Base-by-base conservation (phyloP, 2,113 vertebrate species). In the Microtus pennsylvanicus region DNA sequence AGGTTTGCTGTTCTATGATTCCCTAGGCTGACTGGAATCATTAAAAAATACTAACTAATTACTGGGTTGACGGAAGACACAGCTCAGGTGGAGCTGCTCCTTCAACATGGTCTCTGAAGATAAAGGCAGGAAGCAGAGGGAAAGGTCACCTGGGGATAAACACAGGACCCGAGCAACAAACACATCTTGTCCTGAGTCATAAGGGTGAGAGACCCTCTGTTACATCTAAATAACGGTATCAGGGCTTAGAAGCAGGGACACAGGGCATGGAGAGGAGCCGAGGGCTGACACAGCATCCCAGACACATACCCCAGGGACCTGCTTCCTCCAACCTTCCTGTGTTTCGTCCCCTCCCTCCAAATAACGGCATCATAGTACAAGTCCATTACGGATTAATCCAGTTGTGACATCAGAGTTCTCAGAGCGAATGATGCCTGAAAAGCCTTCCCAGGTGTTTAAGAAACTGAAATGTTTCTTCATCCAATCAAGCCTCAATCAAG, bases 31-130 rank as follows among this genome's bases (percentile, higher is more conserved):
- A 55, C 19, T 47, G 19, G 74, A 38, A 87, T 21, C 13, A 8
- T 17, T 70, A 16, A 74, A 9, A 95, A 87, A 75, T 88, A 89
- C 90, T 35, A 65, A 89, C 90, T 35, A 65, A 87, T 26, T 55
- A 13, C 28, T 85, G 67, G 9, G 72, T 22, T 33, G 70, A 93
- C 5, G 89, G 67, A 95, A 77, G 50, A 67, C 19, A 24, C 2
- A 67, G 70, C 30, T 14, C 47, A 85, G 17, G 45, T 30, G 58
- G 1, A 91, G 38, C 24, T 17, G 85, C 19, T 89, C 38, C 55
- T 85, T 94, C 50, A 89, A n/a, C 2, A 19, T 77, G 19, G 42
- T 65, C 5, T 30, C n/a, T 82, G 70, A 69, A 8, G 86, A 90
- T 19, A 58, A 5, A 58, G 55, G 55, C 35, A 45, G 9, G 26